phyloP scores from a whole-genome alignment of 1,140 invertebrate species.

The Drosophila nikananu region DNA sequence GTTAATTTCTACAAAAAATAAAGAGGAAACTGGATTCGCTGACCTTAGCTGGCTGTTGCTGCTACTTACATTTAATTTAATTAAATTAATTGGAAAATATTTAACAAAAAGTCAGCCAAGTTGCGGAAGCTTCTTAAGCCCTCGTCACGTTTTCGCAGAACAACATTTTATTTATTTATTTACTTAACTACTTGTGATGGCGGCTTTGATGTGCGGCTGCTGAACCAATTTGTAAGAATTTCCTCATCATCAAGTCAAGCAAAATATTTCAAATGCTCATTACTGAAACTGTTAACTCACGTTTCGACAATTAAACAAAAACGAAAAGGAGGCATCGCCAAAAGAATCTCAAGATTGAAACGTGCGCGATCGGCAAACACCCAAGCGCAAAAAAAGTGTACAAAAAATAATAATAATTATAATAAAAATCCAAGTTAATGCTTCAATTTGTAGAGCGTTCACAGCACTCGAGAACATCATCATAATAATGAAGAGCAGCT shows the following conservation, averaged over 20 bases:
- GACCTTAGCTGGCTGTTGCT: slow-evolving; percentile 18
- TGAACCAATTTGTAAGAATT: slow-evolving; percentile 75
- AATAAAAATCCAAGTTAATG: slow-evolving; percentile 50
- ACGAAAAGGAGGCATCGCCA: slow-evolving; percentile 39
- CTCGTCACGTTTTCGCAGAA: slow-evolving; percentile 42
- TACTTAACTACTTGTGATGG: slow-evolving; percentile 40
- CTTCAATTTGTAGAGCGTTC: slow-evolving; percentile 60
- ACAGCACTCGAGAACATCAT: slow-evolving; percentile 38
- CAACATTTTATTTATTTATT: slow-evolving; percentile 65
- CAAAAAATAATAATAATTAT: slow-evolving; percentile 11
- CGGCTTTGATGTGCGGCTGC: slow-evolving; percentile 28
- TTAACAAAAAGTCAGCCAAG: background rate
- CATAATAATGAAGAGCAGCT: slow-evolving; percentile 36
- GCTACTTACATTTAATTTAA: slow-evolving; percentile 55
- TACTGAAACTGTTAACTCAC: slow-evolving; percentile 77
- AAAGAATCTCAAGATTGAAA: slow-evolving; percentile 69
- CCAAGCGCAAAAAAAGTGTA: slow-evolving; percentile 48
- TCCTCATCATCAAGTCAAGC: slow-evolving; percentile 64
- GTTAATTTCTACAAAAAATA: slow-evolving; percentile 6
- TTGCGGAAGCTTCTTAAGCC: slow-evolving; percentile 50
- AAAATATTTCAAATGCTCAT: slow-evolving; percentile 66
- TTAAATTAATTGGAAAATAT: slow-evolving; percentile 45
- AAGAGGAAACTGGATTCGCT: slow-evolving; percentile 41
- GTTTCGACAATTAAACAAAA: slow-evolving; percentile 71
- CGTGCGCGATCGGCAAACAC: slow-evolving; percentile 68